Evolutionary conservation across 2,888 invertebrate species (phyloP), one percentile per base, ranked within the genome.

Genomic region (Euplagia quadripunctaria): DNA sequence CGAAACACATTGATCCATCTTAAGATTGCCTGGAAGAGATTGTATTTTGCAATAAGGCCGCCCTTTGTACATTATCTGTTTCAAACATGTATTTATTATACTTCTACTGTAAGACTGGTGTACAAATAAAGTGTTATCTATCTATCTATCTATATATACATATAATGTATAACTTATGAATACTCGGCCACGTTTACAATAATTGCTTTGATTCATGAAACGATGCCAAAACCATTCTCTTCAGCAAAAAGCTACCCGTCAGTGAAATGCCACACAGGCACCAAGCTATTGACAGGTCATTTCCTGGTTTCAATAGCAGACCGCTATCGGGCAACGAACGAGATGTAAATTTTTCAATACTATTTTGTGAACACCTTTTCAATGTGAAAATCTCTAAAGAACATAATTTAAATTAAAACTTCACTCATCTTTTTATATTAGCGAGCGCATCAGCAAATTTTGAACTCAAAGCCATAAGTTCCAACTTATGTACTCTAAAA

Each of bases 231-330:
- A 31, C 61, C 46, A 49, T 46, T 70, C 31, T 17, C 51, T 64
- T 31, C 16, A 8, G 49, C 64, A 49, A 64, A 70, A 70, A 41
- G 31, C 31, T 42, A n/a, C 17, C 14, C n/a, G 49, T 51, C 70
- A 64, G n/a, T 51, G 43, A 63, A 70, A 64, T 41, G 70, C 49
- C 70, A 70, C 42, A 51, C 52, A 70, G 20, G 51, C 49, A 61
- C 51, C 65, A 43, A 55, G 31, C 20, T 64, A 65, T 64, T 70
- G 70, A 70, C 70, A 70, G 64, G 52, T 70, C 64, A 65, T 70
- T 70, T 70, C 49, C 49, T 52, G 70, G 43, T 51, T 20, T 52
- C 64, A 64, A 64, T 64, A 64, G 51, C 49, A 51, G 70, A 64
- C 63, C 70, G 70, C 70, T 70, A 31, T 12, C 61, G 41, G 51